Conservation (phyloP, 1,140 invertebrate species). For the Lepidurus apus region DNA sequence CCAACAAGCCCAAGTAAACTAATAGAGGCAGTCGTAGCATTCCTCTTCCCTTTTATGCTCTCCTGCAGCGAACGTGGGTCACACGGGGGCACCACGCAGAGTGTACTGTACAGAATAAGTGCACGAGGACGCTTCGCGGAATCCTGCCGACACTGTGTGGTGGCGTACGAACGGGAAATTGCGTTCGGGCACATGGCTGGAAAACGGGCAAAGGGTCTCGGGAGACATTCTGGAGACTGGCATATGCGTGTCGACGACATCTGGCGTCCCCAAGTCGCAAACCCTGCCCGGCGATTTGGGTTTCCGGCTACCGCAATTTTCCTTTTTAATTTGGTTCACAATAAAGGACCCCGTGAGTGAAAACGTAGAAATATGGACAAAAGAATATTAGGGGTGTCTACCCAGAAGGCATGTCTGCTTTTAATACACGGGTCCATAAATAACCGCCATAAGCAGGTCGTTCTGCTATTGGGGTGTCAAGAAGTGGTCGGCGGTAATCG, state of each 20-base stretch:
- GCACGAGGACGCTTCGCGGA: background rate
- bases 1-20: slow-evolving; percentile 6
- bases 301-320: too few relatives aligned
- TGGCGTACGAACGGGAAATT: background rate
- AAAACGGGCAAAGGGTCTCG: background rate
- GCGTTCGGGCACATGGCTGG: background rate
- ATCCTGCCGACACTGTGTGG: too few relatives aligned
- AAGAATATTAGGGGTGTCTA: too few relatives aligned
- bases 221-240: background rate
- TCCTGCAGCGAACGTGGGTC: background rate
- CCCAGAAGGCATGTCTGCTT: background rate
- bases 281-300: too few relatives aligned
- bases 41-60: background rate
- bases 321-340: too few relatives aligned
- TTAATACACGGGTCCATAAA: background rate
- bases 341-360: too few relatives aligned
- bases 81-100: background rate
- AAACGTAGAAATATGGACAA: too few relatives aligned
- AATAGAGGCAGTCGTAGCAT: background rate
- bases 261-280: background rate
- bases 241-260: background rate
- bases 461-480: background rate
- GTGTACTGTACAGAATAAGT: background rate
- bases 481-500: background rate
- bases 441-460: background rate